Base-by-base conservation (phyloP, 2,113 vertebrate genomes). In the Blennius ocellaris region DNA sequence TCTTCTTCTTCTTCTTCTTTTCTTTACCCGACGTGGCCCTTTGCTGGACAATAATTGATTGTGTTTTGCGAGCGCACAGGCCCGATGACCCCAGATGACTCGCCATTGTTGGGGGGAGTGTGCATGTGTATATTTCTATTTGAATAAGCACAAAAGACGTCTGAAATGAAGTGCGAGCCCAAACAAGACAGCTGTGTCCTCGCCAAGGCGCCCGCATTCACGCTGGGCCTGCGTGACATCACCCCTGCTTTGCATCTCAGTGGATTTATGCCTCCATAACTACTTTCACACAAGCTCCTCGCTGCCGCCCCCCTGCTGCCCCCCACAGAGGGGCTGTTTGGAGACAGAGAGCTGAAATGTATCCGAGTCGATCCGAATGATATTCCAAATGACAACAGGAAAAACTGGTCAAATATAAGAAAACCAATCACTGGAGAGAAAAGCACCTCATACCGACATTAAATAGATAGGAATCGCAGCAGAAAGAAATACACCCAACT, bases 101-200 rank as follows among this genome's bases (percentile, higher is more conserved):
- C 38, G 65, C 79, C 65, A 72, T 90, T 86, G 85, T 91, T 53
- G 2, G 43, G 56, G 30, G 69, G 76, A 61, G 79, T 82, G 73
- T 62, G 72, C 70, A 61, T 65, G 79, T 83, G 78, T 84, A 82
- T 78, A 66, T 87, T 89, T 85, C 55, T 77, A 66, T 82, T 80
- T 76, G 80, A 86, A 76, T 69, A 57, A 76, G 55, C 73, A 85
- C 79, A 83, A 83, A 89, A 77, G 80, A 69, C 52, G 67, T 76
- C 81, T 83, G 76, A 83, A 86, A 87, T 83, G 61, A 85, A 89
- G 85, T 74, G 64, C 86, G 51, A 72, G 73, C 84, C 72, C 73
- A 69, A 83, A 86, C 78, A 83, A 84, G 89, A 90, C 89, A 89
- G 84, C 89, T 82, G 85, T 84, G 90, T 86, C 77, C 74, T 73